Percentiles rank a stretch among this genome's conserved stretches.
Conservation (phyloP, 2,888 invertebrate species). For the Dryocosmus kuriphilus region DNA sequence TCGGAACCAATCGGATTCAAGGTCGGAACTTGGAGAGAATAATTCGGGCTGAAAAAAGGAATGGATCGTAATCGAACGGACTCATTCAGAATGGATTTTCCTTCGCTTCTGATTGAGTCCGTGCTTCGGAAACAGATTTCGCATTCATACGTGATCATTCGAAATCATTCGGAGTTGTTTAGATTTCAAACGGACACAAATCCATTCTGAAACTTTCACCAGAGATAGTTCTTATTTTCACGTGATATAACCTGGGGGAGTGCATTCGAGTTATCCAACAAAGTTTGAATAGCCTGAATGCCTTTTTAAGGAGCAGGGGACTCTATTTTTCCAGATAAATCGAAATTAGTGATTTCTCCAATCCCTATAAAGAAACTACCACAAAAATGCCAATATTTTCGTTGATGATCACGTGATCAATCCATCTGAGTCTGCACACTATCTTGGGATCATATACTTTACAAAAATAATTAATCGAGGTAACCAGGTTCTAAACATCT, state of each 20-base stretch:
- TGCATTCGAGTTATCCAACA: not conserved
- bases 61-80: too few species aligned
- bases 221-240: too few species aligned
- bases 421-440: slow-evolving; percentile 9
- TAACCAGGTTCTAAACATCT: slow-evolving; percentile 37
- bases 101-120: too few species aligned
- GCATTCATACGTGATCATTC: too few species aligned
- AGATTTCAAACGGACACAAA: too few species aligned
- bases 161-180: too few species aligned
- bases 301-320: slow-evolving; percentile 13
- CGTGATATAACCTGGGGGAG: not conserved
- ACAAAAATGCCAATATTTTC: not conserved
- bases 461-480: slow-evolving; percentile 22
- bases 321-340: slow-evolving; percentile 44
- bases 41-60: too few species aligned
- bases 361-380: slow-evolving; percentile 4
- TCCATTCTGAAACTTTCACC: too few species aligned
- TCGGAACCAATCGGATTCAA: too few species aligned
- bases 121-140: too few species aligned
- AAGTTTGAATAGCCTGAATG: not conserved
- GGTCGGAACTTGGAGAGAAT: too few species aligned
- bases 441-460: slow-evolving; percentile 42
- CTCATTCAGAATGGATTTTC: too few species aligned
- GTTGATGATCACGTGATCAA: slow-evolving; percentile 19
- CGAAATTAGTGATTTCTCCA: slow-evolving; percentile 46